Evolutionary conservation across 2,797 vertebrate species (phyloP).

Genomic region (Gallinago nigripennis): DNA sequence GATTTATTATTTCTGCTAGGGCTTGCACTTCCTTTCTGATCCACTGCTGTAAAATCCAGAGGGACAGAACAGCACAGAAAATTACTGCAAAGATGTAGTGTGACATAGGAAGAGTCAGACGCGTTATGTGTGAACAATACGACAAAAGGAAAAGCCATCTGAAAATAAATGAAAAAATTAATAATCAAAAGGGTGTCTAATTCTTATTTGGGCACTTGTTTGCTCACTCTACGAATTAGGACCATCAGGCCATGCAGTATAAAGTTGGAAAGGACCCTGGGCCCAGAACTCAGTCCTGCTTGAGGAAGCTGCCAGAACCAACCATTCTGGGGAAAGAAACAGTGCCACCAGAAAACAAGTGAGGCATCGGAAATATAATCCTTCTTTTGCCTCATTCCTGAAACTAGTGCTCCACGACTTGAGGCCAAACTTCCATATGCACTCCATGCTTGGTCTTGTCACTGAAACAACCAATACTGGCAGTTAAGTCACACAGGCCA

Average conservation of each 20-base stretch:
- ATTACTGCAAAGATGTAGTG: slow-evolving; percentile 63
- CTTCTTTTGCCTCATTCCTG: neutral
- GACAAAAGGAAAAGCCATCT: slow-evolving; percentile 59
- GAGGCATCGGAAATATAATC: fast-evolving
- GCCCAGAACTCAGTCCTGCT: neutral
- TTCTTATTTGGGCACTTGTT: slow-evolving; percentile 42
- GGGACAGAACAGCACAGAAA: slow-evolving; percentile 64
- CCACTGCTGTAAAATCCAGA: slow-evolving; percentile 69
- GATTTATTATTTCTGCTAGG: slow-evolving; percentile 72
- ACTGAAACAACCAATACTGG: neutral
- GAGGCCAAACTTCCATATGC: neutral
- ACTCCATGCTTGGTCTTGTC: neutral
- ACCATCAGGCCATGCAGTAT: neutral
- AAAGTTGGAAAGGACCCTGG: neutral
- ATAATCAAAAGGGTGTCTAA: slow-evolving; percentile 64
- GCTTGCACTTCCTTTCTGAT: slow-evolving; percentile 70
- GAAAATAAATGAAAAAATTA: slow-evolving; percentile 65
- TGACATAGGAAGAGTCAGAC: slow-evolving; percentile 68
- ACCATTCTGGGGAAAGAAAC: neutral
- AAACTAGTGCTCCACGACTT: neutral
- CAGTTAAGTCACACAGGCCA: neutral
- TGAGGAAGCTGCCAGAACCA: neutral
- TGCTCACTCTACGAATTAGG: neutral
- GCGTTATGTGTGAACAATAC: slow-evolving; percentile 69
- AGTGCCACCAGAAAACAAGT: neutral